Base-by-base conservation (phyloP, 1,140 invertebrate genomes). In the Leguminivora glycinivorella region DNA sequence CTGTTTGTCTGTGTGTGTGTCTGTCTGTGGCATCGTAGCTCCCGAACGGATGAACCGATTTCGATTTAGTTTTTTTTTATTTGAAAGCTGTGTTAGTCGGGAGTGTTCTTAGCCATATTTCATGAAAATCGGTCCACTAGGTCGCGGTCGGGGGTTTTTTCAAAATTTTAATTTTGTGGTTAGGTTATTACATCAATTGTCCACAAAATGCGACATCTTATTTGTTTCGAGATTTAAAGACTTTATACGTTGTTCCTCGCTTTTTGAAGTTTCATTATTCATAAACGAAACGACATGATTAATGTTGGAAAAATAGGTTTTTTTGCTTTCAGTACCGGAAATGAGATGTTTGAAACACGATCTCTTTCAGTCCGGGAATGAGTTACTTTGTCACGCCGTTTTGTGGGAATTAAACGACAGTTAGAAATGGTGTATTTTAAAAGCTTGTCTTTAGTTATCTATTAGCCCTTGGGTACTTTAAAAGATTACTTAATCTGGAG, bases 221-320 rank as follows among this genome's bases (percentile, higher is more conserved):
- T 52, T 52, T 52, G 19, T 6, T 47, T 10, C 17, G 22, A 52
- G 1, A 10, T 22, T 6, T 52, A 22, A 52, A 19, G 14, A 52
- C 17, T 1, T 6, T 22, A 22, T 4, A 52, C 17, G 1, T 70
- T 70, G 70, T 72, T 75, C 70, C 14, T 69, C 68, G 71, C 67
- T 47, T 68, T 52, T 52, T 52, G 47, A 52, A 52, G 47, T 74
- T 74, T 75, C 72, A 78, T 80, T 78, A 78, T 80, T 80, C 78
- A 80, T 74, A 70, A 71, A 70, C 69, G 38, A 72, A 73, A 78
- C 76, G 75, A 69, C 69, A 71, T 78, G 79, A 80, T 78, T 76
- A 80, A 80, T 78, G 79, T 56, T 24, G 74, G 70, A 80, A 68
- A 80, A 77, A 74, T 73, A 74, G 71, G 68, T 77, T 72, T 74